phyloP scores from a whole-genome alignment of 2,797 vertebrate species.

The Oreochromis grahami region DNA sequence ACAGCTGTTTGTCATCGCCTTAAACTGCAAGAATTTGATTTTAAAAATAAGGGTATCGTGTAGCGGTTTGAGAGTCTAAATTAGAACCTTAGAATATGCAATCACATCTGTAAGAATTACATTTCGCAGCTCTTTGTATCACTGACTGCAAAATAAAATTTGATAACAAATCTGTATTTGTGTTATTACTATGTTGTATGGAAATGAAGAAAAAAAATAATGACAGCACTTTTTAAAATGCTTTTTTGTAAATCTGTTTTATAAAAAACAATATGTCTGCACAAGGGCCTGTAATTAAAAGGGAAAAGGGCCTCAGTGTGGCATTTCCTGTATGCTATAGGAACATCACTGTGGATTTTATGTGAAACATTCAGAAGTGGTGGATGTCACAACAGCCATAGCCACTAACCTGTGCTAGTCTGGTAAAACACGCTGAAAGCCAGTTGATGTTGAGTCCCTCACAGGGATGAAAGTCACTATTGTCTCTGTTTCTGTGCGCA shows the following conservation, averaged over 20 bases:
- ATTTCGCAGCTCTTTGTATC: not conserved
- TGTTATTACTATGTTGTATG: not conserved
- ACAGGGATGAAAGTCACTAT: not conserved
- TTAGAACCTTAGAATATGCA: not conserved
- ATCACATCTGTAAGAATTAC: not conserved
- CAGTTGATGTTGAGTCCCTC: not conserved
- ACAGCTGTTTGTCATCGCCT: not conserved
- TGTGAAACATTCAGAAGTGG: not conserved
- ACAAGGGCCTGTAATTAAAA: not conserved
- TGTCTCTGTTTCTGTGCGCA: not conserved
- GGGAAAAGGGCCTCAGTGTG: accelerated
- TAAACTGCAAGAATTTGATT: not conserved
- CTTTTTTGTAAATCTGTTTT: not conserved
- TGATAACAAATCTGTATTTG: not conserved
- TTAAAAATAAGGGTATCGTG: not conserved
- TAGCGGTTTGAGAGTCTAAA: not conserved
- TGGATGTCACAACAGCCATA: not conserved
- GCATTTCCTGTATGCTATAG: not conserved
- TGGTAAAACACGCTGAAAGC: not conserved
- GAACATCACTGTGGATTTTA: not conserved
- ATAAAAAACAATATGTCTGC: not conserved
- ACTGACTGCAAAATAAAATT: not conserved
- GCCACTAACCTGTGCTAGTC: not conserved
- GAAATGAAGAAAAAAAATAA: accelerated
- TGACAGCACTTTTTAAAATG: not conserved